A percentile compares a stretch with the other conserved stretches of the same genome.
Evolutionary conservation across 1,140 invertebrate genomes (phyloP).

Genomic region (Helicoverpa zea): DNA sequence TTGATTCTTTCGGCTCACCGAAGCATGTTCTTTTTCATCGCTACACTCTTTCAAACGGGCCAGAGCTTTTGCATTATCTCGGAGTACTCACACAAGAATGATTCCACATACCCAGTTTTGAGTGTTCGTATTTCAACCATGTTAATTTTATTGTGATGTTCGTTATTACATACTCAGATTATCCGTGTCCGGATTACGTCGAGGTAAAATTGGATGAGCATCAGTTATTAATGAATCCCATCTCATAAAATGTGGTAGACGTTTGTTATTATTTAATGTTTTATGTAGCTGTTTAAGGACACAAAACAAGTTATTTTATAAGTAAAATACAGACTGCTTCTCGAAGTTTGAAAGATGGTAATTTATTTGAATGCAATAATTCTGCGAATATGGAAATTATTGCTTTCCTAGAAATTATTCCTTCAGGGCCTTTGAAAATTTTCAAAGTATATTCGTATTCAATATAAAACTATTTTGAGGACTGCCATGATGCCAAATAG

Average conservation of each 20-base stretch:
- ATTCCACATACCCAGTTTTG: background rate
- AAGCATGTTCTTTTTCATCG: slow-evolving; percentile 18
- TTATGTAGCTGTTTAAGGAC: no score
- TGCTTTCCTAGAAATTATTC: no score
- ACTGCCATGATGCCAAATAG: background rate
- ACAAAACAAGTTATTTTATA: no score
- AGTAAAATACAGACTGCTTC: no score
- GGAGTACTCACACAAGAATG: slow-evolving; percentile 3
- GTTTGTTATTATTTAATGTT: no score
- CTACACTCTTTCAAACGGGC: slow-evolving; percentile 6
- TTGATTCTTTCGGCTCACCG: slow-evolving; percentile 17
- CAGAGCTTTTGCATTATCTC: slow-evolving; percentile 18
- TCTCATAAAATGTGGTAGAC: background rate
- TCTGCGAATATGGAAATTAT: no score
- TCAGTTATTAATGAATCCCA: background rate
- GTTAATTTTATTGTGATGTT: slow-evolving; percentile 8
- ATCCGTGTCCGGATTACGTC: background rate
- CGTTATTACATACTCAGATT: background rate
- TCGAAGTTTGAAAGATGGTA: no score
- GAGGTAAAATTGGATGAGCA: background rate
- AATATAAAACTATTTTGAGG: no score
- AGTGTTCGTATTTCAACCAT: slow-evolving; percentile 4
- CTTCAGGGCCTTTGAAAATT: no score
- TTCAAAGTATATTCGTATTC: no score
- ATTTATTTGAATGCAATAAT: no score